Evolutionary conservation across 2,888 invertebrate genomes (phyloP).

Genomic region (Bimastos eiseni): DNA sequence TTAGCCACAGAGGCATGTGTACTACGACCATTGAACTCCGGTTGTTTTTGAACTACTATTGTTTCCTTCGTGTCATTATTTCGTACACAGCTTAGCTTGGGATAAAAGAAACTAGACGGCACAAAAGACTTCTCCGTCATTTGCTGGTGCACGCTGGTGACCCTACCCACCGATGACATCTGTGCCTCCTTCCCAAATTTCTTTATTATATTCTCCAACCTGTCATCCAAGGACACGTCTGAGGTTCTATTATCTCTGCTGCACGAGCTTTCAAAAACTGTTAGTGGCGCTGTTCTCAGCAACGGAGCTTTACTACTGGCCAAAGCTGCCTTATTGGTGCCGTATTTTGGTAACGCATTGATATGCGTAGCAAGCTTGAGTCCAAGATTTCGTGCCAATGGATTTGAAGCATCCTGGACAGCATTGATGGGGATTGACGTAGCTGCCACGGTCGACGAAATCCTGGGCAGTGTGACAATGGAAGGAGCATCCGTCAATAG

Average conservation of each 20-base stretch:
- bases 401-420: not conserved
- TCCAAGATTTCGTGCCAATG: constrained; percentile 14
- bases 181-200: constrained; percentile 14
- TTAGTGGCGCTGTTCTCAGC: not conserved
- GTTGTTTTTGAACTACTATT: not conserved
- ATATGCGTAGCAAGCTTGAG: constrained; percentile 9
- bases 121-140: not conserved
- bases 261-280: not conserved
- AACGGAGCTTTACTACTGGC: not conserved
- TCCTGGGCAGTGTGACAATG: not conserved
- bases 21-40: not conserved
- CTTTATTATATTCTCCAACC: constrained; percentile 1
- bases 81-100: constrained; percentile 7
- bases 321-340: not conserved
- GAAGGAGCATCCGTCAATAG: not conserved
- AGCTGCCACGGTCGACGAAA: not conserved
- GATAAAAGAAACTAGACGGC: not conserved
- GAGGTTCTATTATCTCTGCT: not conserved
- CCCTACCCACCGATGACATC: not conserved
- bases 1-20: not conserved
- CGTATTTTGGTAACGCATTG: not conserved
- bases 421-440: not conserved
- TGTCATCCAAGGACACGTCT: not conserved
- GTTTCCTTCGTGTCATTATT: not conserved
- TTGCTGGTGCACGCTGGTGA: not conserved